Evolutionary conservation across 2,888 invertebrate genomes (phyloP), one percentile per base, ranked within the genome.

Genomic region (Pseudanteris insignis): DNA sequence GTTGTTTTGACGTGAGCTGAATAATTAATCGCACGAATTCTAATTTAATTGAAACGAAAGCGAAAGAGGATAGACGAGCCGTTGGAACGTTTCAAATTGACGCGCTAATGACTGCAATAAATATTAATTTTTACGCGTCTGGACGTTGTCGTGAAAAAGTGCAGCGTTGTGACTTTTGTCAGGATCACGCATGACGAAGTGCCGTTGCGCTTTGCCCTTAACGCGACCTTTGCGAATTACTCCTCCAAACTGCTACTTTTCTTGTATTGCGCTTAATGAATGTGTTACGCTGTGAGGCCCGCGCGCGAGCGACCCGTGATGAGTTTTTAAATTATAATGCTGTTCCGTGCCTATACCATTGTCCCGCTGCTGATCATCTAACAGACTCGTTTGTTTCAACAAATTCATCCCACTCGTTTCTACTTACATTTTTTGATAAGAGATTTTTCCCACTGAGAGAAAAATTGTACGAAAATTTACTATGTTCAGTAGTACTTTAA

Each of bases 201-300:
- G 37, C 57, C 36, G 41, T 37, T 43, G 43, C 40, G 28, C 48
- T 43, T 37, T n/a, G n/a, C n/a, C n/a, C 43, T 47, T 40, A 57
- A 43, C 48, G 48, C 48, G 57, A 57, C 57, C 58, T 58, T 58
- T 50, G 50, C 28, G 58, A 51, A 58, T 58, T 58, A 58, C 51
- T 50, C 51, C 46, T 44, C 33, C 51, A 46, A 58, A 58, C 58
- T 58, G 24, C 11, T 59, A 51, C 40, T 46, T 40, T 59, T 51
- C 46, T 51, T 50, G 40, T 46, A 46, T 46, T 34, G 9, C 25
- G 44, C 32, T 58, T 51, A 51, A 59, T 51, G 40, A 51, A 41
- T 38, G 51, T 26, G 59, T 30, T 46, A 33, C 44, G 24, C 34
- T 26, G 30, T 24, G 30, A 44, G 38, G 38, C 12, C 5, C 11